A percentile compares a stretch with the other conserved stretches of the same genome.
Conservation (phyloP, 2,888 invertebrate species). For the Theretra japonica region DNA sequence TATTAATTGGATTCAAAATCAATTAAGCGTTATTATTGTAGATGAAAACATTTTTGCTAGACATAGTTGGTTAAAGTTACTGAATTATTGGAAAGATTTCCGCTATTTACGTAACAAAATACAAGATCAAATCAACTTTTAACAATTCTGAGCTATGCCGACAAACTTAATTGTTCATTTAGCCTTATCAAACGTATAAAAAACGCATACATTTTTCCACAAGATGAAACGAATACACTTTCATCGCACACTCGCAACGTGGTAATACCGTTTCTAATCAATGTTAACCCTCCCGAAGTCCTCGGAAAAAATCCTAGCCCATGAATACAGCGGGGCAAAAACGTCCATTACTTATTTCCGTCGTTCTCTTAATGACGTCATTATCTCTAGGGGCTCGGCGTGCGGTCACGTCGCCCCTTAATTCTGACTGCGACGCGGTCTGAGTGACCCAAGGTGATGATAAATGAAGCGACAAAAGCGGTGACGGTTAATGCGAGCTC, state of each 20-base stretch:
- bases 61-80: too few species aligned
- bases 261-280: slow-evolving; percentile 33
- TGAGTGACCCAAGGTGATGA: slow-evolving; percentile 61
- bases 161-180: too few species aligned
- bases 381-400: slow-evolving; percentile 66
- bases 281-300: slow-evolving; percentile 38
- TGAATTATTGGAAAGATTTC: too few species aligned
- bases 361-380: slow-evolving; percentile 76
- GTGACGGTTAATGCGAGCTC: slow-evolving; percentile 45
- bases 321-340: slow-evolving; percentile 65
- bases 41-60: too few species aligned
- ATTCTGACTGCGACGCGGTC: slow-evolving; percentile 62
- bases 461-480: slow-evolving; percentile 56
- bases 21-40: too few species aligned
- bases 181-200: too few species aligned
- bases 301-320: slow-evolving; percentile 48
- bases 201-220: not conserved
- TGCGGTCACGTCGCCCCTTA: slow-evolving; percentile 68
- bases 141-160: too few species aligned
- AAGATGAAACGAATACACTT: slow-evolving; percentile 1
- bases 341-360: slow-evolving; percentile 70
- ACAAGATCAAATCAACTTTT: too few species aligned
- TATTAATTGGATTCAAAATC: too few species aligned
- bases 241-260: slow-evolving; percentile 8
- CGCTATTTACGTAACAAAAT: too few species aligned